phyloP scores from a whole-genome alignment of 2,888 invertebrate species.

The Hedya salicella region DNA sequence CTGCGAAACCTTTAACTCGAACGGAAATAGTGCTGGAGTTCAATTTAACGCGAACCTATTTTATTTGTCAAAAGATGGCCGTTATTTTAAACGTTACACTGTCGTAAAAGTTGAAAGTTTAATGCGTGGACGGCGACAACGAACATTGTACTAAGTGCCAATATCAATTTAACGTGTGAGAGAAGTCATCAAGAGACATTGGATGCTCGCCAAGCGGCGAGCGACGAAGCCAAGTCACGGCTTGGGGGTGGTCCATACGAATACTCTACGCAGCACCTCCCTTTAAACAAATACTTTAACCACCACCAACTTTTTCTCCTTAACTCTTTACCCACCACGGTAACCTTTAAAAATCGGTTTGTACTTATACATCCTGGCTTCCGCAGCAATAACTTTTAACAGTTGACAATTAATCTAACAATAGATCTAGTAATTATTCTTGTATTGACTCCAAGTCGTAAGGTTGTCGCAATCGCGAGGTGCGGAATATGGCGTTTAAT shows the following conservation, averaged over 20 bases:
- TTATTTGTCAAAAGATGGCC: slow-evolving; percentile 44
- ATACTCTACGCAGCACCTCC: slow-evolving; percentile 60
- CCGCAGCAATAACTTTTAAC: slow-evolving; percentile 2
- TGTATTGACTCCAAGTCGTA: slow-evolving; percentile 37
- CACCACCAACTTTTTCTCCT: slow-evolving; percentile 26
- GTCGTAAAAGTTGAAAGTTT: slow-evolving; percentile 56
- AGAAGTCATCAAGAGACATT: slow-evolving; percentile 68
- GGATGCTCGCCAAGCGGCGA: slow-evolving; percentile 61
- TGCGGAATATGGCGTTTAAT: slow-evolving; percentile 53
- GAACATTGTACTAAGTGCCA: slow-evolving; percentile 67
- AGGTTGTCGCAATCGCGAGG: slow-evolving; percentile 31
- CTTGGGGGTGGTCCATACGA: slow-evolving; percentile 55
- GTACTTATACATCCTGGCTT: background rate
- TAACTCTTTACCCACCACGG: slow-evolving; percentile 37
- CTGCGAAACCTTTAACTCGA: slow-evolving; percentile 29
- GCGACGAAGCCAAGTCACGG: slow-evolving; percentile 62
- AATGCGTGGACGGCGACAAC: slow-evolving; percentile 59
- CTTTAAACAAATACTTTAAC: slow-evolving; percentile 53
- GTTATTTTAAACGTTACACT: slow-evolving; percentile 42
- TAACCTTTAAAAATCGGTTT: background rate
- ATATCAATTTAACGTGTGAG: slow-evolving; percentile 75
- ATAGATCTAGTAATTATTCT: slow-evolving; percentile 17
- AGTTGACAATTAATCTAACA: slow-evolving; percentile 21
- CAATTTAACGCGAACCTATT: slow-evolving; percentile 28
- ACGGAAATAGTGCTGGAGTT: slow-evolving; percentile 29